Percentiles rank a stretch among this genome's conserved stretches.
phyloP scores from a whole-genome alignment of 92 coral and sea anemone species.

The Parazoanthus atlanticus region DNA sequence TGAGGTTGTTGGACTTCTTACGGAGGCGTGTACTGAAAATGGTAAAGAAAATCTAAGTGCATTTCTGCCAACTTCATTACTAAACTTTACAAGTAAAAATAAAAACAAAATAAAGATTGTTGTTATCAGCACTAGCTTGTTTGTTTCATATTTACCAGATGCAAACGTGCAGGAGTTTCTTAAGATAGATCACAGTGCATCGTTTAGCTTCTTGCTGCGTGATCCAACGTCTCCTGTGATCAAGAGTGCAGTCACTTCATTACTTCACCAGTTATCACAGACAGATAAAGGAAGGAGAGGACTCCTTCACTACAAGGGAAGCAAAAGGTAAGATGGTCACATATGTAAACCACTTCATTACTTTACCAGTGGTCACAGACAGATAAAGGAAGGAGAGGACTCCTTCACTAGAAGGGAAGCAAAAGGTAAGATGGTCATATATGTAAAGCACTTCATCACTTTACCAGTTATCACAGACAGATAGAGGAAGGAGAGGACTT shows the following conservation, averaged over 20 bases:
- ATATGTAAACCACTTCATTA: conserved; percentile 29
- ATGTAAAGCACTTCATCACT: conserved; percentile 41
- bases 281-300: conserved; percentile 73
- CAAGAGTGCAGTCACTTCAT: conserved; percentile 59
- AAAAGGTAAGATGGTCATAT: conserved; percentile 16
- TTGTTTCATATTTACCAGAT: conserved; percentile 39
- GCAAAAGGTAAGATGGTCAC: conserved; percentile 26
- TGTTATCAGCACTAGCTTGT: not conserved
- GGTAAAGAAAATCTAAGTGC: conserved; percentile 49
- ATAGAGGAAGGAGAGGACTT: conserved; percentile 67
- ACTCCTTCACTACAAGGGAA: conserved; percentile 42
- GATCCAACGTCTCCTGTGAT: conserved; percentile 74
- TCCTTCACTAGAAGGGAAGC: conserved; percentile 32
- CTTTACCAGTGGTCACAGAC: conserved; percentile 74
- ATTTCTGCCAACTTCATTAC: not conserved
- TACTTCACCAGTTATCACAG: conserved; percentile 74
- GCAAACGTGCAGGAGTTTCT: conserved; percentile 76
- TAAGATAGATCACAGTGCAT: conserved; percentile 58
- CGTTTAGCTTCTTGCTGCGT: conserved; percentile 61
- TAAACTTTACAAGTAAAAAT: too few relatives aligned
- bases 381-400: conserved; percentile 65
- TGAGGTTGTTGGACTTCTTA: conserved; percentile 58
- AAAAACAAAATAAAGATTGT: too few relatives aligned
- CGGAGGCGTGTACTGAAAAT: conserved; percentile 76
- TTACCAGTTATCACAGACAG: conserved; percentile 72